Percentiles rank a stretch among this genome's conserved stretches.
phyloP scores from a whole-genome alignment of 2,888 invertebrate genomes.

The Nomada hirtipes region DNA sequence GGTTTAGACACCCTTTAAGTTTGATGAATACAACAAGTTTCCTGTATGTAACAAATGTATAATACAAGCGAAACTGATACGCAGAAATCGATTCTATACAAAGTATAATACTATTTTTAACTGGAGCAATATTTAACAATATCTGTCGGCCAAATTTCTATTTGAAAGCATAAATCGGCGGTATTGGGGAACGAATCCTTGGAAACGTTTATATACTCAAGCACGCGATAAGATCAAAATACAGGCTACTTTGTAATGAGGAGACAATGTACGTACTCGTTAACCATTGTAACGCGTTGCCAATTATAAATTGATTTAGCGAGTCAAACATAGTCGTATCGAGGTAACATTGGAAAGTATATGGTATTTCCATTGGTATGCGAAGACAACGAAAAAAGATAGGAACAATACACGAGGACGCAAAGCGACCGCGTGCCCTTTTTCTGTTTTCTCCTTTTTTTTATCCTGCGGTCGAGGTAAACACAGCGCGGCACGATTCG shows the following conservation, averaged over 20 bases:
- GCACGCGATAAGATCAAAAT: neutral
- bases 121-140: neutral
- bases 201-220: neutral
- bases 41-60: neutral
- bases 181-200: neutral
- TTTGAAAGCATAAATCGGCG: neutral
- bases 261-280: conserved; percentile 1
- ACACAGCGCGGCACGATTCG: conserved; percentile 67
- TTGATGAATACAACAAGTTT: neutral
- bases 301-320: neutral
- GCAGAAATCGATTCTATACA: neutral
- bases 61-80: neutral
- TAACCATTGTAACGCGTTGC: conserved; percentile 13
- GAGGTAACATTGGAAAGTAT: neutral
- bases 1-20: neutral
- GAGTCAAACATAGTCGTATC: neutral
- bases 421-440: conserved; percentile 61
- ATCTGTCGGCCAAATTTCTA: neutral
- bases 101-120: neutral
- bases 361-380: conserved; percentile 1
- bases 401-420: conserved; percentile 42
- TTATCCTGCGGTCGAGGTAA: conserved; percentile 66
- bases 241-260: neutral
- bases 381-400: conserved; percentile 10
- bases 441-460: conserved; percentile 55